Evolutionary conservation across 1,140 invertebrate species (phyloP).

Genomic region (Samia ricini): DNA sequence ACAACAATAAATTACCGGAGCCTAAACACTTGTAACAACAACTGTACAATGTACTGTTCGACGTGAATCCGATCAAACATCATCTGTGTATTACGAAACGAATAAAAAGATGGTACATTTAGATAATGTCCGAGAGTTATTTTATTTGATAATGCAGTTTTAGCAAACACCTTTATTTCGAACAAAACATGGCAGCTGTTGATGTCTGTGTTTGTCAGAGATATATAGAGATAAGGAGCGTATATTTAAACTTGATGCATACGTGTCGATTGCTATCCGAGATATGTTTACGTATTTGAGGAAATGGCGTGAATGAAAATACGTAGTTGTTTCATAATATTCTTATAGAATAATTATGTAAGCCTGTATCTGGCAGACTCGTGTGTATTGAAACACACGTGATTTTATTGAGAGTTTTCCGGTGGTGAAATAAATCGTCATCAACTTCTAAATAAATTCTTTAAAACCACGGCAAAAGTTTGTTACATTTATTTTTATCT

Average conservation of each 20-base stretch:
- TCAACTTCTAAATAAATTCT: too few species aligned
- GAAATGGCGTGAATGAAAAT: constrained; percentile 4
- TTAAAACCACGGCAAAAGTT: too few species aligned
- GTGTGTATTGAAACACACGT: not conserved
- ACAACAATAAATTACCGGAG: too few species aligned
- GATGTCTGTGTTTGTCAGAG: constrained; percentile 9
- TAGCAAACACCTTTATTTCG: constrained; percentile 56
- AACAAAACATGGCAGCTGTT: constrained; percentile 54
- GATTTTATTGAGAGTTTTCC: not conserved
- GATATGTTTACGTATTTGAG: constrained; percentile 4
- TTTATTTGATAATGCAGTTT: constrained; percentile 36
- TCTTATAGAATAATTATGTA: not conserved
- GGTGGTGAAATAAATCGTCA: not conserved
- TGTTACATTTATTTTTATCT: not conserved
- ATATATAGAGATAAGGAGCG: not conserved
- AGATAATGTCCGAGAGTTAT: constrained; percentile 38
- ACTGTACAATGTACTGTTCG: constrained; percentile 4
- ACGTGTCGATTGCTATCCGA: constrained; percentile 3
- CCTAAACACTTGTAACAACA: constrained; percentile 19
- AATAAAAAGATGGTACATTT: constrained; percentile 59
- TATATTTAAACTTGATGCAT: constrained; percentile 5
- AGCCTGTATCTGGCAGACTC: not conserved
- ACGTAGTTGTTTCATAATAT: not conserved
- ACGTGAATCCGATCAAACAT: constrained; percentile 23
- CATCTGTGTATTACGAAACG: constrained; percentile 43